Percentiles rank a stretch among this genome's conserved stretches.
These are phyloP conservation scores for Melanotaenia parkinsoni DNA, from an alignment of 2,797 vertebrate genomes.

Conservation along the genomic window DNA sequence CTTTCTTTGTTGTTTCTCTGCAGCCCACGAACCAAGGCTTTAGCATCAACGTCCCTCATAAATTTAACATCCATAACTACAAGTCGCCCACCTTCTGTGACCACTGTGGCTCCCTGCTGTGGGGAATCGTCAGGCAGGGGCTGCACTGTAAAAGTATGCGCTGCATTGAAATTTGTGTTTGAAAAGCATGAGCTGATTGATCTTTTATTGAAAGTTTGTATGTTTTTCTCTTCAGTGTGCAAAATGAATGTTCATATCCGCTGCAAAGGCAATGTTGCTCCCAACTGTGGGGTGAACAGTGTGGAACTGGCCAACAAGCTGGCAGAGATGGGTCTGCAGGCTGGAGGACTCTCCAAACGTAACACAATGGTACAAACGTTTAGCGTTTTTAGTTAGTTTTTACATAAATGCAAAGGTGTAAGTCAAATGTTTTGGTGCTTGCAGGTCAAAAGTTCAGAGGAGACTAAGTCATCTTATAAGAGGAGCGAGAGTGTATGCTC, in stretches of 20 bases:
- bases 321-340: conserved; percentile 94
- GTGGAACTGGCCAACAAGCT: conserved; percentile 93
- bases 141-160: conserved; percentile 96
- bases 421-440: not conserved
- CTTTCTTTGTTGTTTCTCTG: conserved; percentile 11
- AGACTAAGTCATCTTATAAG: conserved; percentile 28
- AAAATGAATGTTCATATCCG: conserved; percentile 98
- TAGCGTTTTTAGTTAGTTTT: not conserved
- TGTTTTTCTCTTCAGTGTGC: conserved; percentile 84
- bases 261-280: conserved; percentile 94
- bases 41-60: conserved; percentile 97
- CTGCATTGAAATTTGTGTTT: not conserved
- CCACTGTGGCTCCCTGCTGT: conserved; percentile 96
- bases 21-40: conserved; percentile 91
- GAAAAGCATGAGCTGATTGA: not conserved
- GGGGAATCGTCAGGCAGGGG: conserved; percentile 94
- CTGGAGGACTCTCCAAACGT: conserved; percentile 86
- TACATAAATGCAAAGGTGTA: not conserved
- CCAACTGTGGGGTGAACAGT: conserved; percentile 94
- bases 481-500: conserved; percentile 28
- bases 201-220: not conserved
- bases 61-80: conserved; percentile 94
- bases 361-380: conserved; percentile 72
- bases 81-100: conserved; percentile 97
- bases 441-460: conserved; percentile 34